These are phyloP conservation scores for Mionectes macconnelli DNA, from an alignment of 2,113 vertebrate genomes.

Conservation along the genomic window DNA sequence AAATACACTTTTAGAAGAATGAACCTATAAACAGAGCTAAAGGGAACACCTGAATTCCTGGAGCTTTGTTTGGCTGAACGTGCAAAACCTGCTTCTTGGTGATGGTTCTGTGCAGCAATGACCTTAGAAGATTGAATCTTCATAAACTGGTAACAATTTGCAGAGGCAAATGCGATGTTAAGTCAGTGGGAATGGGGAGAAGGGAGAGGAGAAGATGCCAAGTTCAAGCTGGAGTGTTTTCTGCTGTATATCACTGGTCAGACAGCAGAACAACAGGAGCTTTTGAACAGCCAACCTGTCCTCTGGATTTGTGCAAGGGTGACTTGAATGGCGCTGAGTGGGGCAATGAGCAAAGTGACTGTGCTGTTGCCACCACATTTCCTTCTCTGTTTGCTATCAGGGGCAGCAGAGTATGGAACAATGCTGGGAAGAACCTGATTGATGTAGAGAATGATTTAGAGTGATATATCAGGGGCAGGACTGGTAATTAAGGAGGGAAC, in stretches of 20 bases:
- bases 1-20: background rate
- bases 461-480: background rate
- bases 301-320: background rate
- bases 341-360: background rate
- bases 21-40: background rate
- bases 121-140: background rate
- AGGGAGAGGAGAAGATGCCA: accelerated
- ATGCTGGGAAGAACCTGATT: background rate
- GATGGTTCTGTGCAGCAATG: background rate
- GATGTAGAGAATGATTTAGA: background rate
- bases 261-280: accelerated
- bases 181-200: background rate
- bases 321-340: background rate
- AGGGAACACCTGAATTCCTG: background rate
- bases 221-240: background rate
- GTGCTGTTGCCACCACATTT: background rate
- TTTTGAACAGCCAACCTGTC: background rate
- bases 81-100: background rate
- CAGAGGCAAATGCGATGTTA: background rate
- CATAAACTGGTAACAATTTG: background rate
- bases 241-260: background rate
- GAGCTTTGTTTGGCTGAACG: background rate
- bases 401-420: background rate
- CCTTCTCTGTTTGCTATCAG: background rate
- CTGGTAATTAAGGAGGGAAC: background rate